Evolutionary conservation across 2,797 vertebrate genomes (phyloP).

Genomic region (Toxotes lorentzi): DNA sequence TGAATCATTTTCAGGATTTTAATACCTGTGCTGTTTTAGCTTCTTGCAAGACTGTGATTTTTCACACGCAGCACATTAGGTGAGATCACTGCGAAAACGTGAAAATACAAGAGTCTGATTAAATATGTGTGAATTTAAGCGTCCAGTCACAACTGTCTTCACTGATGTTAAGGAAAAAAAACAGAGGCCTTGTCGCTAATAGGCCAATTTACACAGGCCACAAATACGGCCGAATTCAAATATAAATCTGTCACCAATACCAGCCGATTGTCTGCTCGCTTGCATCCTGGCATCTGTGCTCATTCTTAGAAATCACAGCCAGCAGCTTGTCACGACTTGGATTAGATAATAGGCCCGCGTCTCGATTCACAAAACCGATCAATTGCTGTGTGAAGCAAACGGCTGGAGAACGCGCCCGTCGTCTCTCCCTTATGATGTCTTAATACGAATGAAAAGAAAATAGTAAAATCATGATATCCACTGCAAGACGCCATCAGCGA

Average conservation of each 20-base stretch:
- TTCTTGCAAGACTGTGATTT: neutral
- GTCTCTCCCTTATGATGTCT: slow-evolving; percentile 25
- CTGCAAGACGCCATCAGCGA: neutral
- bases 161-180: slow-evolving; percentile 20
- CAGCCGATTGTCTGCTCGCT: slow-evolving; percentile 9
- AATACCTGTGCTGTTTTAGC: neutral
- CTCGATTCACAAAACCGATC: slow-evolving; percentile 64
- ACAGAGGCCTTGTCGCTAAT: slow-evolving; percentile 40
- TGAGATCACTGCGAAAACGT: neutral
- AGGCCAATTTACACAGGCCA: slow-evolving; percentile 57
- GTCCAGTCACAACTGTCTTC: slow-evolving; percentile 1
- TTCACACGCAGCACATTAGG: neutral
- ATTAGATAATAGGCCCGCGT: slow-evolving; percentile 38
- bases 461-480: neutral
- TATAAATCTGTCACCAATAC: slow-evolving; percentile 1
- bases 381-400: slow-evolving; percentile 57
- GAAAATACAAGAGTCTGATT: neutral
- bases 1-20: too few species aligned
- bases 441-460: neutral
- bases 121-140: slow-evolving; percentile 9
- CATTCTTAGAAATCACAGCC: slow-evolving; percentile 52
- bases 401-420: slow-evolving; percentile 68
- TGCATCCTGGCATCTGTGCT: slow-evolving; percentile 35
- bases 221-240: slow-evolving; percentile 36
- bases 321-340: slow-evolving; percentile 66